phyloP scores from a whole-genome alignment of 2,888 invertebrate species.

The Lasius platythorax region DNA sequence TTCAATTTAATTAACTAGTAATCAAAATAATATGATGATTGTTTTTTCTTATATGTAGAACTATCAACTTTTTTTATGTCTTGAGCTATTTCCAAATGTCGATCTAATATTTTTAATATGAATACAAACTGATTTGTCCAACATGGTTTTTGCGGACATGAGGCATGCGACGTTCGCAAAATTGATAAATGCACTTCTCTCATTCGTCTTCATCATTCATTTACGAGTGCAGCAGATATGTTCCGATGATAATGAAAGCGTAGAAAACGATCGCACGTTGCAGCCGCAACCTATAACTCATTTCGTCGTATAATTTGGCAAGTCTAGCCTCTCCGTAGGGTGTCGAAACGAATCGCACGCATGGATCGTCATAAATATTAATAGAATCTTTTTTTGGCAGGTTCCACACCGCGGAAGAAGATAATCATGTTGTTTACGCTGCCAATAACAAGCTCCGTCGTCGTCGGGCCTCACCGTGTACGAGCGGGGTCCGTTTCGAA shows the following conservation, averaged over 20 bases:
- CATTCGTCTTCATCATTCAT: conserved; percentile 54
- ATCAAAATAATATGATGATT: background rate
- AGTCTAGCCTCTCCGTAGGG: conserved; percentile 55
- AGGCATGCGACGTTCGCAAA: conserved; percentile 12
- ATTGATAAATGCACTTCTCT: conserved; percentile 42
- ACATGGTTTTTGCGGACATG: conserved; percentile 20
- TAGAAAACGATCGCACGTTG: conserved; percentile 37
- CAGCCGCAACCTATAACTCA: conserved; percentile 53
- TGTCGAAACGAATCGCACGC: conserved; percentile 32
- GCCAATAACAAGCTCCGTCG: conserved; percentile 69
- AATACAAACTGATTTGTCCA: conserved; percentile 17
- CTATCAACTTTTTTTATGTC: background rate
- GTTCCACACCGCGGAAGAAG: conserved; percentile 58
- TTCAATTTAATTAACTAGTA: conserved; percentile 10
- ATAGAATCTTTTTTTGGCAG: conserved; percentile 65
- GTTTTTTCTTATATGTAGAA: background rate
- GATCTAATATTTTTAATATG: background rate
- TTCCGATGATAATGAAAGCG: conserved; percentile 45
- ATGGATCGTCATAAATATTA: conserved; percentile 61
- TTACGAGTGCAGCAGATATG: conserved; percentile 42
- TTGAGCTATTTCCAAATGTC: background rate
- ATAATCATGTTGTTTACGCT: conserved; percentile 75
- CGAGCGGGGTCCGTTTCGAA: conserved; percentile 51
- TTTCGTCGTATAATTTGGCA: conserved; percentile 54
- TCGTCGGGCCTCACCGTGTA: background rate